Percentiles rank a stretch among this genome's conserved stretches.
These are phyloP conservation scores for Limnephilus auricula DNA, from an alignment of 2,888 invertebrate species.

Conservation along the genomic window DNA sequence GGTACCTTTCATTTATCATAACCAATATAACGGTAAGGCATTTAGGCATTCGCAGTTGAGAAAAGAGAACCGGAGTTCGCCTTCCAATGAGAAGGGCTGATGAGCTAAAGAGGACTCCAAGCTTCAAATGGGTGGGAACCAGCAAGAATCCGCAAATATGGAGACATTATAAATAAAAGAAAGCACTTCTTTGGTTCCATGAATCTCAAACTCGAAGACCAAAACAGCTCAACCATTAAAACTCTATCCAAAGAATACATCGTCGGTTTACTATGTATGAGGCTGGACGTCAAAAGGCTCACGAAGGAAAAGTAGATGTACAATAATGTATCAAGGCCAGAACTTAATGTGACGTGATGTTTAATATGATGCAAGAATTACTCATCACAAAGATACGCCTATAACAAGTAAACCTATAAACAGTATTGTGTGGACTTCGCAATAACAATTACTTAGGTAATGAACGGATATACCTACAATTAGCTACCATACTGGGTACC, in stretches of 20 bases:
- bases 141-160: not conserved
- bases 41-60: no score
- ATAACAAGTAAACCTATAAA: not conserved
- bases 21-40: no score
- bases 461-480: not conserved
- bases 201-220: not conserved
- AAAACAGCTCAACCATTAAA: not conserved
- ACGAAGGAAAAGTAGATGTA: not conserved
- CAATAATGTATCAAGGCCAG: not conserved
- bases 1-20: no score
- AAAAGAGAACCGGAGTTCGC: not conserved
- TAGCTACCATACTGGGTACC: not conserved
- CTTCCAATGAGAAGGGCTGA: not conserved
- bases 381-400: not conserved
- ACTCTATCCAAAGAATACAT: not conserved
- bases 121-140: no score
- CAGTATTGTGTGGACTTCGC: not conserved
- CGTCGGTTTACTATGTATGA: not conserved
- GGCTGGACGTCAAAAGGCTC: not conserved
- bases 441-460: not conserved
- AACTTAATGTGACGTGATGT: not conserved
- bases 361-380: not conserved
- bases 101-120: not conserved
- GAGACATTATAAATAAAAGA: not conserved
- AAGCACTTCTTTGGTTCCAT: not conserved